Conservation (phyloP, 1,140 invertebrate genomes). For the Pachypsylla venusta region DNA sequence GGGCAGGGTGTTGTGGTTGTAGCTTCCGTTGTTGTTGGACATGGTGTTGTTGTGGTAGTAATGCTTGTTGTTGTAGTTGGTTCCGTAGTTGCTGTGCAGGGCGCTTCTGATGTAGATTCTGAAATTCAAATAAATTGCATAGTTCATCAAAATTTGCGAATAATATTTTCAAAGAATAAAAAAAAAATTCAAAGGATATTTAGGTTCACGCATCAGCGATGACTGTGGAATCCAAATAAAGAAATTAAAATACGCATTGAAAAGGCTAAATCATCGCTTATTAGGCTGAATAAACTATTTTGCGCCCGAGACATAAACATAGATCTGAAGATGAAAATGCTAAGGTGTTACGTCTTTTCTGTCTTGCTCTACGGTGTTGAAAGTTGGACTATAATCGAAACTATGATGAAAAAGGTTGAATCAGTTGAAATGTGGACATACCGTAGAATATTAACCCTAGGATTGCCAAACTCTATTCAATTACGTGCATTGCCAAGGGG, state of each 20-base stretch:
- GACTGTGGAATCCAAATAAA: conserved; percentile 7
- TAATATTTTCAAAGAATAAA: too few relatives aligned
- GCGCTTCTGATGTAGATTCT: too few relatives aligned
- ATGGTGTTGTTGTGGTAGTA: too few relatives aligned
- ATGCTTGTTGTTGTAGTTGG: too few relatives aligned
- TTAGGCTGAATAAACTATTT: conserved; percentile 9
- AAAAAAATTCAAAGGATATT: too few relatives aligned
- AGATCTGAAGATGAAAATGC: conserved; percentile 8
- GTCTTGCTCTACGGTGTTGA: conserved; percentile 14
- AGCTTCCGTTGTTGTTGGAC: too few relatives aligned
- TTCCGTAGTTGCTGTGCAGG: too few relatives aligned
- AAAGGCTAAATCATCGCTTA: conserved; percentile 13
- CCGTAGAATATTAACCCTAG: conserved; percentile 11
- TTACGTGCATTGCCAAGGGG: too few relatives aligned
- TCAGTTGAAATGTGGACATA: conserved; percentile 12
- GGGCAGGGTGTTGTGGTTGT: too few relatives aligned
- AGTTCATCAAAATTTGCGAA: too few relatives aligned
- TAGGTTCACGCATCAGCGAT: conserved; percentile 3
- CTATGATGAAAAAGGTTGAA: conserved; percentile 4
- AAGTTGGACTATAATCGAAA: conserved; percentile 11
- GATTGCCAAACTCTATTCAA: too few relatives aligned
- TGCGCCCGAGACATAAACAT: conserved; percentile 11
- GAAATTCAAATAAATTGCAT: too few relatives aligned
- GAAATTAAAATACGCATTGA: conserved; percentile 15
- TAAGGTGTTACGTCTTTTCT: conserved; percentile 14